Conservation (phyloP, 1,140 invertebrate genomes). For the Pseudomyrmex dendroicus region DNA sequence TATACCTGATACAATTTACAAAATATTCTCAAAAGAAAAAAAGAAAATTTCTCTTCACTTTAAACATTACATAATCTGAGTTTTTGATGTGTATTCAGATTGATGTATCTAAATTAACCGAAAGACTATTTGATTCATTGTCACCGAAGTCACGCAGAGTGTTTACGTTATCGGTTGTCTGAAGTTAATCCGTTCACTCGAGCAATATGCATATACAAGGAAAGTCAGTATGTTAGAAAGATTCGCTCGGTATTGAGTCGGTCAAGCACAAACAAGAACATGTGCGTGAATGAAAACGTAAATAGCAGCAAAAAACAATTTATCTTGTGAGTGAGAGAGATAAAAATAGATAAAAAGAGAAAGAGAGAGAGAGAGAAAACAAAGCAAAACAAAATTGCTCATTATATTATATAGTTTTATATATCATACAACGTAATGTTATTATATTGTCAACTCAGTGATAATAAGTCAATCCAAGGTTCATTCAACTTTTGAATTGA, state of each 20-base stretch:
- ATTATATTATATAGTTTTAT: conserved; percentile 66
- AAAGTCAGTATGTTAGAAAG: background rate
- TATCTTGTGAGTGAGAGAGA: conserved; percentile 11
- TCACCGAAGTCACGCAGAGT: background rate
- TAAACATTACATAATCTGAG: background rate
- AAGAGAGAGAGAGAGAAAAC: too few relatives aligned
- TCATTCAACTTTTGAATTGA: conserved; percentile 31
- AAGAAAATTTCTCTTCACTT: background rate
- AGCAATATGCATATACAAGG: background rate
- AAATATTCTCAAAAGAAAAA: background rate
- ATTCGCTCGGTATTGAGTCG: conserved; percentile 1
- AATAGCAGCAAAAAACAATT: conserved; percentile 31
- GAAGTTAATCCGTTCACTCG: conserved; percentile 44
- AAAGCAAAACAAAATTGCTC: background rate
- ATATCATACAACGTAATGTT: conserved; percentile 46
- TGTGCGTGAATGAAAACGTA: conserved; percentile 57
- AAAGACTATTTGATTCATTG: conserved; percentile 18
- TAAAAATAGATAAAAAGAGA: too few relatives aligned
- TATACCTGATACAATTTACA: too few relatives aligned
- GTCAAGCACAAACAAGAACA: conserved; percentile 1
- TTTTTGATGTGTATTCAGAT: background rate
- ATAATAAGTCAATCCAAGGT: conserved; percentile 39
- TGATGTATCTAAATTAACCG: background rate
- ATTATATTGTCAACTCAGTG: conserved; percentile 21
- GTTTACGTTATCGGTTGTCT: conserved; percentile 35